Base-by-base conservation (phyloP, 2,797 vertebrate genomes). In the Mergus octosetaceus region DNA sequence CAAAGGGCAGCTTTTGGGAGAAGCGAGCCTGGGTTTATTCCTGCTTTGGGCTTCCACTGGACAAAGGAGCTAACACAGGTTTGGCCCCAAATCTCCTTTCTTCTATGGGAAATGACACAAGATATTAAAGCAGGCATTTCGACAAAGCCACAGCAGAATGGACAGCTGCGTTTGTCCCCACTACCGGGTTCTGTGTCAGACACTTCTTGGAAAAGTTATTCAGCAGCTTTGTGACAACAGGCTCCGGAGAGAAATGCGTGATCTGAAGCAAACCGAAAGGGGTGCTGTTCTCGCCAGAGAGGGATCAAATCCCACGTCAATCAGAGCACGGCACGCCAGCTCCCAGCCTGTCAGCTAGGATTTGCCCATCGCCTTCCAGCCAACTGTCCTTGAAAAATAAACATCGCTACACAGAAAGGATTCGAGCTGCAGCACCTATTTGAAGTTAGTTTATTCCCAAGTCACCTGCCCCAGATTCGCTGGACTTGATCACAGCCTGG, bases 231-330 rank as follows among this genome's bases (percentile, higher is more conserved):
- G 80, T 96, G 94, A 95, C 89, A 95, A 82, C 0, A 10, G 43
- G 20, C 6, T 82, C 77, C 41, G 60, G 73, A 74, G 41, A 82
- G 90, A 61, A 80, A 79, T n/a, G 94, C 69, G 91, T 96, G 94
- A 96, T 94, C 77, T 96, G 70, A 96, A 91, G 83, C 74, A 93
- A 96, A 91, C 64, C 6, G 79, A 97, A 87, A 0, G 24, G 83
- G 89, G 83, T 85, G 85, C 74, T 95, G 90, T 94, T 96, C 90
- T 87, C 79, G 85, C 79, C 85, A 83, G 77, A 71, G 64, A 85
- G 43, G 84, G 85, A 97, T 97, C 93, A 94, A 94, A 96, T 95
- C 80, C 74, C 83, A 64, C 0, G 9, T 94, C 95, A 96, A 28
- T 95, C 95, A 89, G 74, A 74, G 80, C 83, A 82, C 68, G 61